Conservation (phyloP, 2,113 vertebrate genomes). For the Turnix velox region DNA sequence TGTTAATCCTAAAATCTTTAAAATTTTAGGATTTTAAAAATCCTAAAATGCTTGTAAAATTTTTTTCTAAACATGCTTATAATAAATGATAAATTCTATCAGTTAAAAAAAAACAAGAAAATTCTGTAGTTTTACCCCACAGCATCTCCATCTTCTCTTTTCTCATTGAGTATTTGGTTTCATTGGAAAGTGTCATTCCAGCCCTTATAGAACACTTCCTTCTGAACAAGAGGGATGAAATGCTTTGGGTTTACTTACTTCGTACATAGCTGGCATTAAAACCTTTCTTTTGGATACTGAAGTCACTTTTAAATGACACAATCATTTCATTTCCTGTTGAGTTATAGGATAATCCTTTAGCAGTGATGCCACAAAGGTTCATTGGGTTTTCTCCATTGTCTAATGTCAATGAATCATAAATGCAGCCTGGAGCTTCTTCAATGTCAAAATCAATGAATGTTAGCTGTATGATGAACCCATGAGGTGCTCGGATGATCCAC, state of each 20-base stretch:
- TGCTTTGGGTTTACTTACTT: slow-evolving; percentile 76
- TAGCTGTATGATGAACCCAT: slow-evolving; percentile 90
- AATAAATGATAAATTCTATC: no score
- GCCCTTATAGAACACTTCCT: not conserved
- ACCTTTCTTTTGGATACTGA: slow-evolving; percentile 95
- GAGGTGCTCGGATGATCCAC: slow-evolving; percentile 88
- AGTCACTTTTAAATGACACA: slow-evolving; percentile 90
- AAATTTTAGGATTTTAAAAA: no score
- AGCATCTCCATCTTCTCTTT: not conserved
- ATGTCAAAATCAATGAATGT: slow-evolving; percentile 94
- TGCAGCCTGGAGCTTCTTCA: slow-evolving; percentile 90
- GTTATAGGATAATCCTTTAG: slow-evolving; percentile 90
- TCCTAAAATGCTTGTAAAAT: not conserved
- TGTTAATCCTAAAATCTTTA: not conserved
- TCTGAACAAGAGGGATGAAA: slow-evolving; percentile 3
- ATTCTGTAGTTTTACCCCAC: not conserved
- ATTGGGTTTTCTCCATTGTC: slow-evolving; percentile 81
- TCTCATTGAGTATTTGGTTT: not conserved
- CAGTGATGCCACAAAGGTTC: slow-evolving; percentile 89
- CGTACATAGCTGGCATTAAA: slow-evolving; percentile 86
- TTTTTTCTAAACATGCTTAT: not conserved
- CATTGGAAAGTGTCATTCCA: not conserved
- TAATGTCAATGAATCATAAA: slow-evolving; percentile 87
- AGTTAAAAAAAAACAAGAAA: not conserved
- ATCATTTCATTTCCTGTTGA: slow-evolving; percentile 90